Percentiles rank a stretch among this genome's conserved stretches.
Conservation (phyloP, 2,797 vertebrate genomes). For the Hipposideros larvatus region DNA sequence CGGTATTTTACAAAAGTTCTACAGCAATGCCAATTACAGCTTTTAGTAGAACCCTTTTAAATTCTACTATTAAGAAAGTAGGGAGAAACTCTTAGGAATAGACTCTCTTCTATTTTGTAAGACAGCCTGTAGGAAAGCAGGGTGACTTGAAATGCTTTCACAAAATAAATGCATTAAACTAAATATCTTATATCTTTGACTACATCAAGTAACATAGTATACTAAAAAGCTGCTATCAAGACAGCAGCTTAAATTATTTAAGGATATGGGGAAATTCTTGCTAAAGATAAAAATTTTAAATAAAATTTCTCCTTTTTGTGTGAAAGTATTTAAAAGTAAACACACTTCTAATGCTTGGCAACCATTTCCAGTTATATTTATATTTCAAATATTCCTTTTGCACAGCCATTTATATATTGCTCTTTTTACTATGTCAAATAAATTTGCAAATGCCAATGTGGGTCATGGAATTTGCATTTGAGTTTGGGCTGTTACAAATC, state of each 20-base stretch:
- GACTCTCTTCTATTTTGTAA: not conserved
- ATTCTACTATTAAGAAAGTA: not conserved
- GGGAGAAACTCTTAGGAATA: not conserved
- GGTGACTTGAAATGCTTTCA: not conserved
- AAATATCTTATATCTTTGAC: not conserved
- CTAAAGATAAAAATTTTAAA: slow-evolving; percentile 69
- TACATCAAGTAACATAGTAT: not conserved
- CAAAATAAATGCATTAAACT: not conserved
- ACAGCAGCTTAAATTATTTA: not conserved
- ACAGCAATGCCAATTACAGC: not conserved
- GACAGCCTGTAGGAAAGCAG: not conserved
- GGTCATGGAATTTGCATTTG: not conserved
- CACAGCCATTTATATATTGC: not conserved
- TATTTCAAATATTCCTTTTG: slow-evolving; percentile 2
- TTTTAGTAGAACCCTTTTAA: not conserved
- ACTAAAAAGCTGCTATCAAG: not conserved
- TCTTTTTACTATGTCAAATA: not conserved
- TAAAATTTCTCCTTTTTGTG: slow-evolving; percentile 65
- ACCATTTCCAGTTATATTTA: slow-evolving; percentile 55
- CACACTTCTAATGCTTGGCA: slow-evolving; percentile 70
- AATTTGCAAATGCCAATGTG: not conserved
- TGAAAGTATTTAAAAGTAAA: slow-evolving; percentile 71
- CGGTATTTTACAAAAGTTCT: not conserved
- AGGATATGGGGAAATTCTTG: slow-evolving; percentile 1
- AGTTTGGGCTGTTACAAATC: not conserved